Evolutionary conservation across 2,113 vertebrate species (phyloP).

Genomic region (Myiagra hebetior): DNA sequence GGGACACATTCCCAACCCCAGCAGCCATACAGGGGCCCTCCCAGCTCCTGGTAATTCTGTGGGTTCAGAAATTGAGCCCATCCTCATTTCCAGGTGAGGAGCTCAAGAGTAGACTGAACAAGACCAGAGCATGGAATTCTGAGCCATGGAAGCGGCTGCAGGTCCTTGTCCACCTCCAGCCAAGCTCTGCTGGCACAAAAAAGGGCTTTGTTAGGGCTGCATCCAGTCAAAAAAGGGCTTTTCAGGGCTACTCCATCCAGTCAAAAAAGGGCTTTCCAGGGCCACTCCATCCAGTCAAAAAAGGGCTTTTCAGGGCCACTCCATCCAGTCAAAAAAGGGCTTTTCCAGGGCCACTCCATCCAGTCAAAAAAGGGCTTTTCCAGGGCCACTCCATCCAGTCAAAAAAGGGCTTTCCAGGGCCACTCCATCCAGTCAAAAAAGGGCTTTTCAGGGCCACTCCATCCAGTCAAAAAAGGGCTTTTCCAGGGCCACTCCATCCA

Average conservation of each 20-base stretch:
- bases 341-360: too few relatives aligned
- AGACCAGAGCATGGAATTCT: not conserved
- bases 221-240: not conserved
- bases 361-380: fast-evolving
- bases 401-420: not conserved
- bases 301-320: too few relatives aligned
- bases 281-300: not conserved
- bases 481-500: too few relatives aligned
- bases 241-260: too few relatives aligned
- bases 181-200: not conserved
- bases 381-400: fast-evolving
- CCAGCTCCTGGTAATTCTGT: not conserved
- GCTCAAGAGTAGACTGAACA: not conserved
- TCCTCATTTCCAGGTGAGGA: not conserved
- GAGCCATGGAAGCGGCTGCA: not conserved
- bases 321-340: not conserved
- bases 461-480: not conserved
- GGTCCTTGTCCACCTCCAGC: not conserved
- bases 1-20: not conserved
- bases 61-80: not conserved
- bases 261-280: too few relatives aligned
- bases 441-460: fast-evolving
- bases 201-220: too few relatives aligned
- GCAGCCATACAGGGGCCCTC: not conserved
- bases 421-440: not conserved